These are phyloP conservation scores for Hippocampus abdominalis DNA, from an alignment of 2,113 vertebrate species.

Conservation along the genomic window DNA sequence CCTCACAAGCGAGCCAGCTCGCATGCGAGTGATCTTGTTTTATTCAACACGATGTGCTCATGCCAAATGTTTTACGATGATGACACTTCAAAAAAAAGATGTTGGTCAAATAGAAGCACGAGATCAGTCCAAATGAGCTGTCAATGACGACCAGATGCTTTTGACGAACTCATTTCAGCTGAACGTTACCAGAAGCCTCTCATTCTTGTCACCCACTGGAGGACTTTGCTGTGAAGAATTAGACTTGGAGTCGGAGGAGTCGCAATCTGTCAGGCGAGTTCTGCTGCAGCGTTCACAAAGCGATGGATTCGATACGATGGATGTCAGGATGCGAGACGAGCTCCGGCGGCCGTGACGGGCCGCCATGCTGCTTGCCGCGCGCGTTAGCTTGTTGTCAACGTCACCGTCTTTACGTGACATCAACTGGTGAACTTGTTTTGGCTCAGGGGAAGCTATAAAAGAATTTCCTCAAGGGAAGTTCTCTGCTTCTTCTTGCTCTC, in stretches of 20 bases:
- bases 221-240: not conserved
- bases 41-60: not conserved
- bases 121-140: not conserved
- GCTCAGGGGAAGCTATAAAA: too few relatives aligned
- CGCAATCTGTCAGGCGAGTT: not conserved
- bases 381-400: too few relatives aligned
- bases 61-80: not conserved
- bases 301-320: not conserved
- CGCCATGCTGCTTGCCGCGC: too few relatives aligned
- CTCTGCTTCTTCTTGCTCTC: not conserved
- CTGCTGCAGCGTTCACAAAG: not conserved
- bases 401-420: too few relatives aligned
- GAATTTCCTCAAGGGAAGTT: too few relatives aligned
- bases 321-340: not conserved
- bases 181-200: not conserved
- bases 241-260: not conserved
- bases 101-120: not conserved
- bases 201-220: not conserved
- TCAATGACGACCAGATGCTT: not conserved
- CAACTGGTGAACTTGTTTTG: too few relatives aligned
- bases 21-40: not conserved
- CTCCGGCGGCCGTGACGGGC: not conserved
- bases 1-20: not conserved
- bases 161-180: not conserved
- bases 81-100: not conserved